phyloP scores from a whole-genome alignment of 2,113 vertebrate genomes.

The Podocnemis expansa region DNA sequence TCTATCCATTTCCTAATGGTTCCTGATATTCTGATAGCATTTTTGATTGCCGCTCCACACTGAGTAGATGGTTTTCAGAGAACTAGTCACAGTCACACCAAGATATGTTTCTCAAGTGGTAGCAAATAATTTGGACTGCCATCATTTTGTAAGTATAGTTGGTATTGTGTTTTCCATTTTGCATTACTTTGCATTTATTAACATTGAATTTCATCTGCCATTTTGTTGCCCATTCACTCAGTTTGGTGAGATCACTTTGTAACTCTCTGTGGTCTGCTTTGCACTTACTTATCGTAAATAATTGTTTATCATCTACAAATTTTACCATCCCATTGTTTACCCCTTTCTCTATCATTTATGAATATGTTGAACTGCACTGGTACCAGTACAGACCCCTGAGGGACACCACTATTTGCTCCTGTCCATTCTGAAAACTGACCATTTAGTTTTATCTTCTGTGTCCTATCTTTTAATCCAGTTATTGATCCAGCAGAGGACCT shows the following conservation, averaged over 20 bases:
- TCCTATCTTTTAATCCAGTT: too few species aligned
- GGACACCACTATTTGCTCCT: too few species aligned
- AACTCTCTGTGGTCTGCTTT: not conserved
- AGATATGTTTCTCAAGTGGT: not conserved
- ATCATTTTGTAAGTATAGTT: too few species aligned
- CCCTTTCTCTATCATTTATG: not conserved
- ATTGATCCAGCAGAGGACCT: too few species aligned
- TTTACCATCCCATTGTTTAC: not conserved
- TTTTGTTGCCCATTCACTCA: not conserved
- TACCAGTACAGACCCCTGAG: too few species aligned
- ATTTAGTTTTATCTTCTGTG: too few species aligned
- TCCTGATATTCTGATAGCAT: too few species aligned
- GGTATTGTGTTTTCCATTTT: too few species aligned
- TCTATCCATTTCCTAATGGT: too few species aligned
- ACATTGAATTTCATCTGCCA: too few species aligned
- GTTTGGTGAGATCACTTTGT: not conserved
- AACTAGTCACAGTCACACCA: not conserved
- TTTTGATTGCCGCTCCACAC: not conserved
- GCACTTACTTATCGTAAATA: not conserved
- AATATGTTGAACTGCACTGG: not conserved
- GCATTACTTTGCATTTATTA: too few species aligned
- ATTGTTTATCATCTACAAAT: not conserved
- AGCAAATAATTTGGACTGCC: not conserved
- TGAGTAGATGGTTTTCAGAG: not conserved
- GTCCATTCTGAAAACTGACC: too few species aligned